These are phyloP conservation scores for Cochlearius cochlearius DNA, from an alignment of 2,113 vertebrate species.

Conservation along the genomic window DNA sequence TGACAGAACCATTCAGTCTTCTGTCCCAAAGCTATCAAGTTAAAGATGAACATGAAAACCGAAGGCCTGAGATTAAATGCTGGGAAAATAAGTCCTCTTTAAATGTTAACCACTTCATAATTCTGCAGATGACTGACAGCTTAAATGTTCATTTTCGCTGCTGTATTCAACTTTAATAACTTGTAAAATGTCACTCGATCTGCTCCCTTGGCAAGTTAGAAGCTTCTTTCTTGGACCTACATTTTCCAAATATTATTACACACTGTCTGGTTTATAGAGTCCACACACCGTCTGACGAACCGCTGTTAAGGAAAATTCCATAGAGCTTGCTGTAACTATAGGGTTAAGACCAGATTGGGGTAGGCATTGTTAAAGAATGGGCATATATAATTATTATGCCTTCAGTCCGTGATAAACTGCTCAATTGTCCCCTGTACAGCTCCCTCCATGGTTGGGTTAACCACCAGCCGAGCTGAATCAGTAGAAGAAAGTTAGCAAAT, in stretches of 20 bases:
- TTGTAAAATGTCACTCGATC: background rate
- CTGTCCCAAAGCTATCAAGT: background rate
- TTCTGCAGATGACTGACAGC: background rate
- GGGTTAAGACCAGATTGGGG: no score
- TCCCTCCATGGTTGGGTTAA: no score
- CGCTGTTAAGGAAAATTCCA: no score
- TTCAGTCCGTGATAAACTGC: no score
- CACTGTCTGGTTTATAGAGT: rapidly evolving
- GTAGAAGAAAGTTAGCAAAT: no score
- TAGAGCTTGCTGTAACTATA: no score
- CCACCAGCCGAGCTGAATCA: no score
- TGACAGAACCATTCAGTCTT: background rate
- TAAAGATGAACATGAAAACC: background rate
- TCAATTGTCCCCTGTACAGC: no score
- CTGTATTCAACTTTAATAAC: background rate
- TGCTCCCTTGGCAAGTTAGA: background rate
- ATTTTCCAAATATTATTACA: background rate
- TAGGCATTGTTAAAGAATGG: no score
- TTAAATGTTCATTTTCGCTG: background rate
- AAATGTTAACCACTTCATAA: conserved; percentile 41
- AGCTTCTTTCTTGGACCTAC: background rate
- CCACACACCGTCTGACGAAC: background rate
- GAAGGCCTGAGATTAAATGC: background rate
- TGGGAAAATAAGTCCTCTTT: background rate
- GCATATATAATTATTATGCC: no score